These are phyloP conservation scores for Pollenia angustigena DNA, from an alignment of 2,888 invertebrate genomes.

Conservation along the genomic window DNA sequence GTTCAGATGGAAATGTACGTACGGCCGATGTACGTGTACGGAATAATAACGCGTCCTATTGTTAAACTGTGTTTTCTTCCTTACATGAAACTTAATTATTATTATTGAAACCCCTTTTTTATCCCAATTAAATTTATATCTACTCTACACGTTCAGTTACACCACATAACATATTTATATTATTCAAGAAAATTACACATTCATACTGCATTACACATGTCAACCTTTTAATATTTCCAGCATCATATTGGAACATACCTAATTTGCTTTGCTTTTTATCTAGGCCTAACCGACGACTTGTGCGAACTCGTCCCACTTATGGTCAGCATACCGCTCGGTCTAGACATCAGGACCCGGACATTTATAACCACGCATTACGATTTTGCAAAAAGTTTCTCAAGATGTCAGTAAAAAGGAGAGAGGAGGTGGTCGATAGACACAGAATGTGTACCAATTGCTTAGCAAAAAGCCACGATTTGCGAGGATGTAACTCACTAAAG, in stretches of 20 bases:
- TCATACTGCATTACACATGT: too few species aligned
- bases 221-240: too few species aligned
- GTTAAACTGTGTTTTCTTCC: background rate
- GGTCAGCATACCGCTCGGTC: background rate
- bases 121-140: background rate
- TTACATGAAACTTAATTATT: background rate
- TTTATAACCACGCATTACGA: background rate
- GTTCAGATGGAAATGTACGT: background rate
- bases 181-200: too few species aligned
- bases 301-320: background rate
- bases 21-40: background rate
- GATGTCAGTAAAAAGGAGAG: background rate
- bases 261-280: too few species aligned
- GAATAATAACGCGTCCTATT: background rate
- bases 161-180: too few species aligned
- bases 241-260: too few species aligned
- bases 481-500: background rate
- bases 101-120: background rate
- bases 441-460: background rate
- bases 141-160: too few species aligned
- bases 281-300: background rate
- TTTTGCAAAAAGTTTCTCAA: background rate
- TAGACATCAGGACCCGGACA: background rate
- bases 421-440: background rate
- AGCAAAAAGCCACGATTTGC: background rate